Percentiles rank a stretch among this genome's conserved stretches.
Conservation (phyloP, 1,140 invertebrate species). For the Papilio dardanus region DNA sequence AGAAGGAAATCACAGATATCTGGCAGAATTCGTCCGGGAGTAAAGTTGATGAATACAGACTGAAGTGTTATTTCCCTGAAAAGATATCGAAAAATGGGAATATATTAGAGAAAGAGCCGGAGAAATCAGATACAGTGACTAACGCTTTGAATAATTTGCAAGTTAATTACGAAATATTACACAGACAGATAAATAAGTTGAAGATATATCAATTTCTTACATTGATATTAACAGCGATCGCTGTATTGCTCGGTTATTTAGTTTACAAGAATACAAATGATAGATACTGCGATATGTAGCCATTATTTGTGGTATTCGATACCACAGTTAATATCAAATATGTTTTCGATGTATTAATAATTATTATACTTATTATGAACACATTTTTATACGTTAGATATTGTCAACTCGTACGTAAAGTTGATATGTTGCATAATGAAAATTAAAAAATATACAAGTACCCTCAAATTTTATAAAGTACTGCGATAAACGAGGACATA, state of each 20-base stretch:
- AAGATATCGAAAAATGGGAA: conserved; percentile 64
- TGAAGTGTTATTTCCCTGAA: conserved; percentile 75
- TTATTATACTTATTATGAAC: conserved; percentile 51
- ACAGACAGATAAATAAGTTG: conserved; percentile 58
- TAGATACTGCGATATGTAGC: conserved; percentile 70
- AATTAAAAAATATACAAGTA: background rate
- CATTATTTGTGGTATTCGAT: conserved; percentile 57
- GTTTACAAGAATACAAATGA: conserved; percentile 59
- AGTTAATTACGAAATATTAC: conserved; percentile 61
- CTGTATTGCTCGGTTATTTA: conserved; percentile 60
- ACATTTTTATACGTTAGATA: conserved; percentile 55
- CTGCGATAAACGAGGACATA: too few species aligned
- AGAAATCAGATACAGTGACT: conserved; percentile 59
- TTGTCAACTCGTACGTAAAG: conserved; percentile 51
- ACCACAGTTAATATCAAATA: conserved; percentile 51
- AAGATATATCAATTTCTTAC: conserved; percentile 65
- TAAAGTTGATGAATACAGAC: conserved; percentile 75
- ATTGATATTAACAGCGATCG: conserved; percentile 54
- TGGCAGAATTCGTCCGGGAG: conserved; percentile 74
- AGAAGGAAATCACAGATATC: conserved; percentile 67
- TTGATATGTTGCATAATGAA: conserved; percentile 41
- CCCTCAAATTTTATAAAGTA: too few species aligned
- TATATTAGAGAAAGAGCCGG: conserved; percentile 49
- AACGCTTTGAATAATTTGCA: conserved; percentile 65
- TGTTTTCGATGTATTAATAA: conserved; percentile 45